Base-by-base conservation (phyloP, 2,888 invertebrate genomes). In the Euzophera pinguis region DNA sequence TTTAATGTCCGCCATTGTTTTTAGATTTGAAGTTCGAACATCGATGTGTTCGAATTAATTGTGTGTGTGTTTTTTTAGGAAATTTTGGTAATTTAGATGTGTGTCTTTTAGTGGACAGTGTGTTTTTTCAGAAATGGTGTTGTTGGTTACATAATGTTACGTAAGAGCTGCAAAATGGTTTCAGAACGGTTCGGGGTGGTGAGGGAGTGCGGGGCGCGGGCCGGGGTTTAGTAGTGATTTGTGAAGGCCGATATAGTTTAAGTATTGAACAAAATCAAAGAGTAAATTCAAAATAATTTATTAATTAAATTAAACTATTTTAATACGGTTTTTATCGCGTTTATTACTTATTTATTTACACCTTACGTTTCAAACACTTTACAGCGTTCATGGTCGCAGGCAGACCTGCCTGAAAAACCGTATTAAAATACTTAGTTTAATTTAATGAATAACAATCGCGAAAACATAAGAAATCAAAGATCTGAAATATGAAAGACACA, bases 1-100 rank as follows among this genome's bases (percentile, higher is more conserved):
- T 64, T 54, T n/a, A 27, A 53, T 57, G 58, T 50, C 69, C 62
- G 67, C 73, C 73, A 76, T 77, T 61, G 73, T 74, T 62, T 60
- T 64, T 59, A 64, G 5, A 22, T 68, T 66, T 54, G 54, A 63
- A 67, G 60, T 63, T 61, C 47, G 58, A 56, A 57, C 52, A 61
- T 59, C 22, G 22, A 6, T 57, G 54, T 49, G 17, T 47, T 58
- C 55, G 38, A 53, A 45, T 32, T 52, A 37, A 32, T 53, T 34
- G 59, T 65, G 56, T 53, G 59, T 59, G 55, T 53, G 59, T 62
- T 48, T 29, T 32, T 55, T 38, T 22, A 22, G 22, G 22, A 22
- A 39, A 55, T 48, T 51, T 51, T 55, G 58, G 49, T 55, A 54
- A 58, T 54, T 53, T 12, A 49, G 50, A 48, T 54, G 52, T 63